Percentiles rank a stretch among this genome's conserved stretches.
Evolutionary conservation across 2,888 invertebrate genomes (phyloP).

Genomic region (Chymomyza amoena): DNA sequence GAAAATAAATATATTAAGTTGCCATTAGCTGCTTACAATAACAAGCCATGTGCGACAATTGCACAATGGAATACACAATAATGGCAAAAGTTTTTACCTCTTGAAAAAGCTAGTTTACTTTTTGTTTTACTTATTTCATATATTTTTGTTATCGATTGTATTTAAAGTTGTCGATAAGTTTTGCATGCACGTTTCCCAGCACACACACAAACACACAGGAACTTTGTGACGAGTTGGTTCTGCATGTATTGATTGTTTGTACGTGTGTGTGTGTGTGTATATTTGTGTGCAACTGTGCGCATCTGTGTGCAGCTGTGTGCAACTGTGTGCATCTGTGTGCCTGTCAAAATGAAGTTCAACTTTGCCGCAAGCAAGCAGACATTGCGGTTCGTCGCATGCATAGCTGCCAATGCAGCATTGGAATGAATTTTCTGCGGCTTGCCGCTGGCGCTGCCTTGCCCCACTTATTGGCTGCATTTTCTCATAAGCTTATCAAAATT

Average conservation of each 20-base stretch:
- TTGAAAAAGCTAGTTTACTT: constrained; percentile 30
- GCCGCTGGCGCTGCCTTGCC: neutral
- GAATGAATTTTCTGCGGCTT: neutral
- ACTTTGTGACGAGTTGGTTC: neutral
- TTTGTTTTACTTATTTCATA: constrained; percentile 8
- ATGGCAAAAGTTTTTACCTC: neutral
- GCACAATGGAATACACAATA: neutral
- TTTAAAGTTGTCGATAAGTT: neutral
- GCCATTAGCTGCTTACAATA: constrained; percentile 49
- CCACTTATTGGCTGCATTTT: neutral
- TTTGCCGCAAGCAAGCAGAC: neutral
- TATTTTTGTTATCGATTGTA: neutral
- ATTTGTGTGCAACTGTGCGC: neutral
- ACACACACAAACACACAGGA: neutral
- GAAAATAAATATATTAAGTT: constrained; percentile 66
- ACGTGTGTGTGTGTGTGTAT: neutral
- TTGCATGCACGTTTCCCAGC: neutral
- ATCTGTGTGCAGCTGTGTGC: neutral
- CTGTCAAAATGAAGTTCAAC: neutral
- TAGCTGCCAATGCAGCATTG: neutral
- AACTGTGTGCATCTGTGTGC: neutral
- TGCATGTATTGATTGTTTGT: neutral
- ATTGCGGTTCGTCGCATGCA: neutral
- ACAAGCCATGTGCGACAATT: neutral
- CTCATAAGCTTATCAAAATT: neutral